Evolutionary conservation across 2,113 vertebrate genomes (phyloP).

Genomic region (Rhodinocichla rosea): DNA sequence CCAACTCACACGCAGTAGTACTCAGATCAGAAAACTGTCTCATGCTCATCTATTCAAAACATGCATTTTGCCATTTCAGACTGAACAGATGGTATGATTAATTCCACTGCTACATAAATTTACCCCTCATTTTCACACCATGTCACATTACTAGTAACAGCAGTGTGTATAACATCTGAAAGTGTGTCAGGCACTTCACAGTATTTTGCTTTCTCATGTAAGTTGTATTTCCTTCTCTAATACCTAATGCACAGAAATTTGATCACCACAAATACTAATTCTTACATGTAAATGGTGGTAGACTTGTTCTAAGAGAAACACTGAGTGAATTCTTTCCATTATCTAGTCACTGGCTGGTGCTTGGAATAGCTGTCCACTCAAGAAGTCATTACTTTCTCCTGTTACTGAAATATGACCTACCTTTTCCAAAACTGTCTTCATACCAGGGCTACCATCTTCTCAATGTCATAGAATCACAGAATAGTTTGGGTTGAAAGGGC

Average conservation of each 20-base stretch:
- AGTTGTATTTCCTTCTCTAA: background rate
- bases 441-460: background rate
- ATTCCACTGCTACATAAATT: conserved; percentile 7
- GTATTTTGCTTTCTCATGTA: background rate
- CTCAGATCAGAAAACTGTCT: background rate
- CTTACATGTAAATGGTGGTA: background rate
- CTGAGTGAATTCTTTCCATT: background rate
- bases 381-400: background rate
- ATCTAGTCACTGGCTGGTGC: background rate
- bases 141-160: conserved; percentile 3
- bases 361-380: background rate
- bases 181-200: background rate
- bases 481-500: background rate
- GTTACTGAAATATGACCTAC: background rate
- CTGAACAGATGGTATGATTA: conserved; percentile 20
- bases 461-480: background rate
- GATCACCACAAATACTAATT: background rate
- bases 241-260: background rate
- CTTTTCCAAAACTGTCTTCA: background rate
- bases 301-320: background rate
- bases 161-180: background rate
- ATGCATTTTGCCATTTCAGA: background rate
- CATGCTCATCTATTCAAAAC: background rate
- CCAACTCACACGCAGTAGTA: background rate
- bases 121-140: conserved; percentile 11